A percentile compares a stretch with the other conserved stretches of the same genome.
These are phyloP conservation scores for Neuroscelio doddi DNA, from an alignment of 2,888 invertebrate species.

Conservation along the genomic window DNA sequence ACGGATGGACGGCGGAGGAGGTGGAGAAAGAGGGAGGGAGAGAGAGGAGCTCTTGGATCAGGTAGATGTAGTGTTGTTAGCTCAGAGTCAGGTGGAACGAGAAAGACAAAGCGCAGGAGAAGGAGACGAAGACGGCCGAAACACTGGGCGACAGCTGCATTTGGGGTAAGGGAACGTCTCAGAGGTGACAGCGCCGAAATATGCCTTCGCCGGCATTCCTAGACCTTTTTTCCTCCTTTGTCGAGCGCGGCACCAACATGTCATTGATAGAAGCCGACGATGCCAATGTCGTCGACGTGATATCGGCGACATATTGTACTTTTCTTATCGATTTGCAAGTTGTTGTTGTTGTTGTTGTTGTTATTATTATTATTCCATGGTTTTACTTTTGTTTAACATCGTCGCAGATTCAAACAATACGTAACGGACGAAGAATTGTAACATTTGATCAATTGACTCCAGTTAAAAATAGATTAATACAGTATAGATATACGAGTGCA, in stretches of 20 bases:
- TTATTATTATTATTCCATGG: too few relatives aligned
- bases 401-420: too few relatives aligned
- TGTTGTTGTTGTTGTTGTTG: too few relatives aligned
- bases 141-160: conserved; percentile 8
- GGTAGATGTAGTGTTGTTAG: conserved; percentile 39
- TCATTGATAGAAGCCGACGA: conserved; percentile 56
- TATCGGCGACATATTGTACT: conserved; percentile 24
- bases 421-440: too few relatives aligned
- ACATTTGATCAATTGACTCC: too few relatives aligned
- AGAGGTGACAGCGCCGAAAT: conserved; percentile 69
- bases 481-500: too few relatives aligned
- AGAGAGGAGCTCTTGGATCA: conserved; percentile 25
- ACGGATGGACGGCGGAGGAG: too few relatives aligned
- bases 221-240: conserved; percentile 68
- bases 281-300: conserved; percentile 34
- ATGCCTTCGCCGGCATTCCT: conserved; percentile 65
- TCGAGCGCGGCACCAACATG: conserved; percentile 66
- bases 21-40: conserved; percentile 20
- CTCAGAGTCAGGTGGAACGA: conserved; percentile 24
- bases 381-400: too few relatives aligned
- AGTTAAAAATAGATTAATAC: too few relatives aligned
- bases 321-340: conserved; percentile 23
- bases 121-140: conserved; percentile 36
- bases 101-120: conserved; percentile 20
- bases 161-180: conserved; percentile 46